Evolutionary conservation across 2,113 vertebrate species (phyloP).

Genomic region (Felis catus): DNA sequence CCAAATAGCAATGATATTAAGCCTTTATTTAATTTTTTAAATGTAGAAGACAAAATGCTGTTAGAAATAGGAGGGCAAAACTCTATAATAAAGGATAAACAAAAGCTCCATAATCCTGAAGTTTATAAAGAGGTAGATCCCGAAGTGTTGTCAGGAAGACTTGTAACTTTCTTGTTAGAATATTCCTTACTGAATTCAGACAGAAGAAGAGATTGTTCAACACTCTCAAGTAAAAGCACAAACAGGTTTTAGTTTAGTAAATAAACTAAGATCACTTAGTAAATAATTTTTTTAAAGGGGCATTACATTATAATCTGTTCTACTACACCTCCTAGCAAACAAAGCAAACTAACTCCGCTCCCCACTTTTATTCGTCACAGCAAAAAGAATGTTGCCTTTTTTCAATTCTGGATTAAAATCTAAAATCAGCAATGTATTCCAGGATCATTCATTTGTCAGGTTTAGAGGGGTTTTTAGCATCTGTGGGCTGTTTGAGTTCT

Average conservation of each 20-base stretch:
- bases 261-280: not conserved
- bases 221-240: conserved; percentile 20
- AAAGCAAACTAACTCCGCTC: conserved; percentile 5
- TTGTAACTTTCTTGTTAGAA: conserved; percentile 1
- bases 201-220: not conserved
- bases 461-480: conserved; percentile 42
- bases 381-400: conserved; percentile 41
- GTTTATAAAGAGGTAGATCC: not conserved
- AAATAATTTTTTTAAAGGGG: not conserved
- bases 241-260: conserved; percentile 59
- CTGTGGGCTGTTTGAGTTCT: conserved; percentile 63
- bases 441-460: conserved; percentile 63
- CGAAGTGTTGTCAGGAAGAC: not conserved
- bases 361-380: conserved; percentile 59
- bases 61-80: conserved; percentile 28
- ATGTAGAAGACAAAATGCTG: not conserved
- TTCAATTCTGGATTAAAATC: conserved; percentile 45
- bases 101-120: not conserved
- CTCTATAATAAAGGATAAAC: not conserved
- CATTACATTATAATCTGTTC: not conserved
- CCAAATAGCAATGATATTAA: conserved; percentile 10
- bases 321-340: not conserved
- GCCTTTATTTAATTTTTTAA: conserved; percentile 54
- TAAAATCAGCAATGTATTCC: conserved; percentile 58
- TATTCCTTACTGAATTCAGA: not conserved